Evolutionary conservation across 2,113 vertebrate species (phyloP), one percentile per base, ranked within the genome.

Genomic region (Stegastes partitus): DNA sequence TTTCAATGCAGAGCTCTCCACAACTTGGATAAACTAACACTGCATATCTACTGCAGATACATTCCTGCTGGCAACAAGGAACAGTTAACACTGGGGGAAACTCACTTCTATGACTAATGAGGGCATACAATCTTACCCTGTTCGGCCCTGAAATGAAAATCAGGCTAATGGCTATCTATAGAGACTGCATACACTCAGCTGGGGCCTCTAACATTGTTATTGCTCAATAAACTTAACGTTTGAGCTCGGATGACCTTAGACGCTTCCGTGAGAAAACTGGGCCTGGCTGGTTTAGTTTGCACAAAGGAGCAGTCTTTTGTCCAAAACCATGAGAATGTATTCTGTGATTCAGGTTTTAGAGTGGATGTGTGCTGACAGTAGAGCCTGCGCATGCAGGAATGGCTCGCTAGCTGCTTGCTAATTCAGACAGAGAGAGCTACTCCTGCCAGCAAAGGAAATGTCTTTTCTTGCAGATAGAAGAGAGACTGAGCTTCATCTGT

Each of bases 91-190:
- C 69, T 44, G 16, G 22, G 42, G 25, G 39, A 78, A 77, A 68
- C 66, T 65, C 42, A 50, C 68, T 83, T 57, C 16, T 65, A 63
- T 74, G 34, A 68, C 53, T 86, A 81, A 89, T 64, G 77, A 87
- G 79, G 62, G 59, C 15, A 6, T 37, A 34, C 56, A 57, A 31
- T n/a, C 68, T 72, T 34, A 58, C 54, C 21, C 49, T 63, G 68
- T 80, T 85, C 56, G 57, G 87, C 65, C 71, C 68, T 84, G 69
- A 78, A 80, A 85, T 58, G 19, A 82, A 83, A 87, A 87, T 77
- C 62, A 89, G 81, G 77, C 85, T 84, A 71, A 89, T 81, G 64
- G 73, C 72, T 81, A 82, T 83, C 83, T 83, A 68, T 68, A 73
- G 80, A 86, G 70, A 66, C 65, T 68, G 61, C 66, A 56, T 45